A percentile compares a stretch with the other conserved stretches of the same genome.
Evolutionary conservation across 2,888 invertebrate genomes (phyloP).

Genomic region (Nectonema munidae): DNA sequence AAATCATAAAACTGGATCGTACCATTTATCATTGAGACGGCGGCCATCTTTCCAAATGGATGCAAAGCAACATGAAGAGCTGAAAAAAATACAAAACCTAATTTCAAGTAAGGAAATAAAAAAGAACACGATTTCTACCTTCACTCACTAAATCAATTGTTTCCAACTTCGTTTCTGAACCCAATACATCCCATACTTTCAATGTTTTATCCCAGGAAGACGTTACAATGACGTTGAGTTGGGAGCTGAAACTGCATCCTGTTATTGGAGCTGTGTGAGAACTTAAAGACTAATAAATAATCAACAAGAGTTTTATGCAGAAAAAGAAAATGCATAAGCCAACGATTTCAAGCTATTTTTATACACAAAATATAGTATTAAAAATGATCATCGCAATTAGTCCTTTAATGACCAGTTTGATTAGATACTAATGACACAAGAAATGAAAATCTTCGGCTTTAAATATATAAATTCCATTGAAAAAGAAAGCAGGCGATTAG

Average conservation of each 20-base stretch:
- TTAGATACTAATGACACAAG: no score
- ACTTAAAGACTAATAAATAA: constrained; percentile 28
- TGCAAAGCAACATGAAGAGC: constrained; percentile 31
- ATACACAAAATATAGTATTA: no score
- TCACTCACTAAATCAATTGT: constrained; percentile 42
- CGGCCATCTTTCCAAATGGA: constrained; percentile 63
- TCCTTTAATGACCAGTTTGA: no score
- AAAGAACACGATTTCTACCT: constrained; percentile 22
- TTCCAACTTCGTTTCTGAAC: constrained; percentile 44
- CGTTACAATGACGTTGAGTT: constrained; percentile 33
- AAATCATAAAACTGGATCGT: constrained; percentile 46
- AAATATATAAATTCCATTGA: no score
- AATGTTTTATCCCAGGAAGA: constrained; percentile 79
- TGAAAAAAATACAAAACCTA: constrained; percentile 7
- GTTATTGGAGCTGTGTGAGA: constrained; percentile 77
- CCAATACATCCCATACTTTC: constrained; percentile 60
- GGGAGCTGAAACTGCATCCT: constrained; percentile 40
- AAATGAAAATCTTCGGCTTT: no score
- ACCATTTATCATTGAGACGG: constrained; percentile 59
- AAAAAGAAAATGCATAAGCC: no score
- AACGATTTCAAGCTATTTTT: no score
- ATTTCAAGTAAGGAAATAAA: constrained; percentile 6
- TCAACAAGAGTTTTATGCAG: no score
- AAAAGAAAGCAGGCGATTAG: no score
- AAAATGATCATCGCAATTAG: no score